A percentile compares a stretch with the other conserved stretches of the same genome.
phyloP scores from a whole-genome alignment of 2,113 vertebrate genomes.

The Nothobranchius furzeri region DNA sequence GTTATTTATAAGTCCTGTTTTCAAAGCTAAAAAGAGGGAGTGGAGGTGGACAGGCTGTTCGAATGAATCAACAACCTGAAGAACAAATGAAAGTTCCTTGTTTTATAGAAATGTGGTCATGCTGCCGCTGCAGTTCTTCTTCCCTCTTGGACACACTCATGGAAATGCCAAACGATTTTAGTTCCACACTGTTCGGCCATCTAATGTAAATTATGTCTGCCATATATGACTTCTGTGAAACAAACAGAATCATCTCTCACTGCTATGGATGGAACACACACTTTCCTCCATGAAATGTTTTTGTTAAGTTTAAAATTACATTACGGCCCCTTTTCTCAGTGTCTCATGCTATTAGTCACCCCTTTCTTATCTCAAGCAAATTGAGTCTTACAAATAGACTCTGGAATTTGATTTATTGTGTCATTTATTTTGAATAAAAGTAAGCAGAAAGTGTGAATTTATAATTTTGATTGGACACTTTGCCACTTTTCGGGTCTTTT shows the following conservation, averaged over 20 bases:
- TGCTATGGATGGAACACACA: constrained; percentile 45
- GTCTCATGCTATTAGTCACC: constrained; percentile 51
- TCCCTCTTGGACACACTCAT: constrained; percentile 1
- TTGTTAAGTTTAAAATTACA: constrained; percentile 53
- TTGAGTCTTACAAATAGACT: constrained; percentile 55
- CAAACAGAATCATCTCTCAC: constrained; percentile 51
- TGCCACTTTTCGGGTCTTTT: constrained; percentile 44
- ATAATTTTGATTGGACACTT: constrained; percentile 65
- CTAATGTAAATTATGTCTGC: constrained; percentile 33
- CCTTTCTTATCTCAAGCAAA: constrained; percentile 65
- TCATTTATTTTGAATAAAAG: constrained; percentile 65
- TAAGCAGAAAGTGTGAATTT: constrained; percentile 43
- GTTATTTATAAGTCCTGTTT: constrained; percentile 18
- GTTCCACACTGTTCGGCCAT: constrained; percentile 9
- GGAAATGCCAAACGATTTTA: constrained; percentile 38
- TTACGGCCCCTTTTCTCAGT: constrained; percentile 30
- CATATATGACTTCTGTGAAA: constrained; percentile 41
- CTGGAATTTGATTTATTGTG: constrained; percentile 60
- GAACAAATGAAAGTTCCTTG: background rate
- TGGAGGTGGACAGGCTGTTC: constrained; percentile 42
- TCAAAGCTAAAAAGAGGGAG: constrained; percentile 66
- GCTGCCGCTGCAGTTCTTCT: background rate
- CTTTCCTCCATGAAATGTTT: constrained; percentile 56
- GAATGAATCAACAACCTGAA: constrained; percentile 28
- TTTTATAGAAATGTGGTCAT: background rate